Evolutionary conservation across 2,113 vertebrate genomes (phyloP).

Genomic region (Centrocercus urophasianus): DNA sequence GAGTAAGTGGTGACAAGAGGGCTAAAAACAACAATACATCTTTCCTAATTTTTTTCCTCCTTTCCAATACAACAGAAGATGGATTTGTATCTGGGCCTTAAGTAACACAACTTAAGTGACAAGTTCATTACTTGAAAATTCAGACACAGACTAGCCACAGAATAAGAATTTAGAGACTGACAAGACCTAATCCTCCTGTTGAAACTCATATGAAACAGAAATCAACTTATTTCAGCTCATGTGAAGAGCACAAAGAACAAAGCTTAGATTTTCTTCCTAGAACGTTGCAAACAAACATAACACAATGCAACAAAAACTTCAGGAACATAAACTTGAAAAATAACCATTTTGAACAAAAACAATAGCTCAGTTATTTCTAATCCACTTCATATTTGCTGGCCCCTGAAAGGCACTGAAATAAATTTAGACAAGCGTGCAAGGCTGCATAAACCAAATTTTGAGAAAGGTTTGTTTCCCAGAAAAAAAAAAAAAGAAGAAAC

Average conservation of each 20-base stretch:
- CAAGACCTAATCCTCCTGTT: not conserved
- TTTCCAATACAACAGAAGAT: not conserved
- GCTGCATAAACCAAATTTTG: not conserved
- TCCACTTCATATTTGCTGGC: accelerated
- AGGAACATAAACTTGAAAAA: not conserved
- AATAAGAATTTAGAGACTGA: not conserved
- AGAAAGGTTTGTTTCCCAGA: not conserved
- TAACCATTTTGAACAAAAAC: not conserved
- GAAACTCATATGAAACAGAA: not conserved
- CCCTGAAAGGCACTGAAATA: not conserved
- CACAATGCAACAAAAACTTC: not conserved
- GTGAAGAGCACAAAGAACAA: not conserved
- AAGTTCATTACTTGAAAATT: not conserved
- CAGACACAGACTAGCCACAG: not conserved
- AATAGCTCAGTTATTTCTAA: not conserved
- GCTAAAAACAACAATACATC: not conserved
- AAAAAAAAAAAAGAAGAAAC: not conserved
- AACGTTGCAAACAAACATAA: not conserved
- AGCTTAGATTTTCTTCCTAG: not conserved
- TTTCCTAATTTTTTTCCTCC: not conserved
- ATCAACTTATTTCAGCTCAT: not conserved
- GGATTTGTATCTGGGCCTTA: not conserved
- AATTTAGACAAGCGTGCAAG: not conserved
- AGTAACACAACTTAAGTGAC: too few species aligned
- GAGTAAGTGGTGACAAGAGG: not conserved